Evolutionary conservation across 2,888 invertebrate genomes (phyloP).

Genomic region (Xanthia icteritia): DNA sequence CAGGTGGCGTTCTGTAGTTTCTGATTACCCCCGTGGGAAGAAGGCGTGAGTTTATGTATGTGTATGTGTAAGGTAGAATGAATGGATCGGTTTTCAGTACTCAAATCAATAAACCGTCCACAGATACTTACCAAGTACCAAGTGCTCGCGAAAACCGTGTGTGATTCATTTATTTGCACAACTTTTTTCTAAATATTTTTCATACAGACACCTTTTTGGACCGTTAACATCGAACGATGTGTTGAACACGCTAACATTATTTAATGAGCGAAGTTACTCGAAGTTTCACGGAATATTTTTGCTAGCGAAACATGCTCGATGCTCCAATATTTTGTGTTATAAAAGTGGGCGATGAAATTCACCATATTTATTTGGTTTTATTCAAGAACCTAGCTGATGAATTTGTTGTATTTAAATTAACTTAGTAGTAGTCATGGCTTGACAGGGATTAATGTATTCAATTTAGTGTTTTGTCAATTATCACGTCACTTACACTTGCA

Average conservation of each 20-base stretch:
- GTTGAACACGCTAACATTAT: conserved; percentile 68
- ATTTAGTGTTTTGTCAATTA: too few relatives aligned
- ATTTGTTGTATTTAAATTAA: too few relatives aligned
- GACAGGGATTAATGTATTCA: too few relatives aligned
- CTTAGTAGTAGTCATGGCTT: neutral
- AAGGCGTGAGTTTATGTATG: too few relatives aligned
- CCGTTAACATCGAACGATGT: conserved; percentile 67
- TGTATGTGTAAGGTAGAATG: too few relatives aligned
- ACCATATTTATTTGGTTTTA: neutral
- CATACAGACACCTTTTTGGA: conserved; percentile 65
- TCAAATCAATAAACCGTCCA: conserved; percentile 1
- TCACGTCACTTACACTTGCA: neutral
- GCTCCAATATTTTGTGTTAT: conserved; percentile 30
- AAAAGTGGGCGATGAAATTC: conserved; percentile 24
- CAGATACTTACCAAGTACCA: neutral
- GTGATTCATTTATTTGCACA: conserved; percentile 17
- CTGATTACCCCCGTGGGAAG: too few relatives aligned
- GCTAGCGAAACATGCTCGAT: conserved; percentile 5
- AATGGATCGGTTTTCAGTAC: neutral
- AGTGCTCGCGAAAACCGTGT: neutral
- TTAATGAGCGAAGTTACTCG: conserved; percentile 45
- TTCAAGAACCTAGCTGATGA: neutral
- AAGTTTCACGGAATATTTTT: conserved; percentile 37
- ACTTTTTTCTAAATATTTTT: conserved; percentile 58
- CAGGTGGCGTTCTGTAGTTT: too few relatives aligned